A percentile compares a stretch with the other conserved stretches of the same genome.
phyloP scores from a whole-genome alignment of 2,797 vertebrate species.

The Crenichthys baileyi region DNA sequence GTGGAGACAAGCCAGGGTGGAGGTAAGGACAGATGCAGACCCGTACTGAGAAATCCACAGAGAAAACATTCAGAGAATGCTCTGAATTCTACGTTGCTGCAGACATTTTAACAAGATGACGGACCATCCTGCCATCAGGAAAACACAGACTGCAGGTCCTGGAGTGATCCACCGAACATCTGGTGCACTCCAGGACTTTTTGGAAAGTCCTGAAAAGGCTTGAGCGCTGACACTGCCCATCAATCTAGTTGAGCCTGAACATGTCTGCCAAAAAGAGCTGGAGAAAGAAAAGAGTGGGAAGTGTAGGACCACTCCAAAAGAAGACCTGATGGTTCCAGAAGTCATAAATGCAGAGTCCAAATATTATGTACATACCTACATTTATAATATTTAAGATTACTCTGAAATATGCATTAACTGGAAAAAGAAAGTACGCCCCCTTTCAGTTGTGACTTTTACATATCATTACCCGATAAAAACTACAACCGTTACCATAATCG shows the following conservation, averaged over 20 bases:
- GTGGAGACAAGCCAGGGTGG: neutral
- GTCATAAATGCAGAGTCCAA: too few relatives aligned
- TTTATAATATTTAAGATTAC: neutral
- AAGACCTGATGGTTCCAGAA: neutral
- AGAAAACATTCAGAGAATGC: neutral
- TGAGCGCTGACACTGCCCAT: neutral
- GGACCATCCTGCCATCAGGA: neutral
- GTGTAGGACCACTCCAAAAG: neutral
- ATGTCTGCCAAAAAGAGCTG: neutral
- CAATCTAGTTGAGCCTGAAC: neutral
- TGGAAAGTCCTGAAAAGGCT: neutral
- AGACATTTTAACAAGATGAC: neutral
- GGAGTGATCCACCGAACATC: neutral
- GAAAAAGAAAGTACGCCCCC: neutral
- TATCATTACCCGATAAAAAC: too few relatives aligned
- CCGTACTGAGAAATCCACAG: neutral
- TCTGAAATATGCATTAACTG: neutral
- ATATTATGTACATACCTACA: neutral
- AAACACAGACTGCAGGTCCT: neutral
- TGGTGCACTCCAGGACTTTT: neutral
- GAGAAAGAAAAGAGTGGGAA: conserved; percentile 1
- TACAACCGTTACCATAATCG: neutral
- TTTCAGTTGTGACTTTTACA: neutral
- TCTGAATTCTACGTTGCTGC: neutral
- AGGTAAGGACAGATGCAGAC: neutral